Evolutionary conservation across 1,140 invertebrate species (phyloP), one percentile per base, ranked within the genome.

Genomic region (Cotesia glomerata): DNA sequence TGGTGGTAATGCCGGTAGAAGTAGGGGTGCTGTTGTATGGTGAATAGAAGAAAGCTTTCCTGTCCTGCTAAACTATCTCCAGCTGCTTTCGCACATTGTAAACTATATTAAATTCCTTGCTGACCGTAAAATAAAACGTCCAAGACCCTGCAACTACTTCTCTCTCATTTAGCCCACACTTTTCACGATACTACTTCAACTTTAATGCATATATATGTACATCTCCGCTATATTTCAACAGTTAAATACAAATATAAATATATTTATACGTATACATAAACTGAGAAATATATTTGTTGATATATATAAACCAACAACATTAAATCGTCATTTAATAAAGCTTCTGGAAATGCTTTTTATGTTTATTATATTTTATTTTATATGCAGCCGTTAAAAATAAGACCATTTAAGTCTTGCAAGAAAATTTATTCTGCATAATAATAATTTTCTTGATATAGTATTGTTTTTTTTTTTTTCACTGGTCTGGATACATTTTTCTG

Each of bases 81-180:
- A 51, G 63, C 66, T 69, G 66, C 39, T 62, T 61, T 77, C 69
- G 45, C 73, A 56, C 74, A 72, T 75, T 74, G 71, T 72, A 73
- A 75, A 74, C 75, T 75, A 75, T 76, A 78, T 76, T 78, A 75
- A 76, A 78, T 78, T 78, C 72, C 73, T 26, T 16, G 18, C 34
- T 69, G 73, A 71, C 71, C 73, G 65, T 71, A 64, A 72, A 76
- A 75, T 77, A 71, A 75, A 75, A 73, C 14, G n/a, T n/a, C 13
- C 13, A 54, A 54, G 52, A 54, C 52, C 52, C 52, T n/a, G 45
- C 45, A 8, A 51, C 58, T 39, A 4, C 51, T 39, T 13, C 67
- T 51, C 45, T 18, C n/a, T 58, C 58, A 39, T 58, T 62, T 69
- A 13, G 13, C 49, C 14, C 18, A 5, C 8, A 61, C 4, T 32